Conservation (phyloP, 1,140 invertebrate genomes). For the Aphis craccivora region DNA sequence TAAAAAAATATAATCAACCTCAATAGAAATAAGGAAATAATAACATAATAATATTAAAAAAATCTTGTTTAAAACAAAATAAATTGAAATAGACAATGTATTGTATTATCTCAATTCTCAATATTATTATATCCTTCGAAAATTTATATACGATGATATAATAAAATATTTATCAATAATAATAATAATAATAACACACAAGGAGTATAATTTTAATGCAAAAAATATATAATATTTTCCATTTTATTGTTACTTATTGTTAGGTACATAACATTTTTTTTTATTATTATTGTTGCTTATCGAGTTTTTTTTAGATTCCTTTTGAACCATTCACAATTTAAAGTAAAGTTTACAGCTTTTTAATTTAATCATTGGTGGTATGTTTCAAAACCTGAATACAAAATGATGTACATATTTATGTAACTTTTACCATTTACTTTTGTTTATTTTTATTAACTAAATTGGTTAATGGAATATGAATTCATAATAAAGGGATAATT, state of each 20-base stretch:
- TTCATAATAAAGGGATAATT: neutral
- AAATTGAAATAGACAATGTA: neutral
- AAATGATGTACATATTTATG: neutral
- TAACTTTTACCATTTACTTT: neutral
- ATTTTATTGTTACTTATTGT: neutral
- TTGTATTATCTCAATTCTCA: neutral
- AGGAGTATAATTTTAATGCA: neutral
- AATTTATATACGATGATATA: neutral
- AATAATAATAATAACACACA: neutral
- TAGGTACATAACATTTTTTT: neutral
- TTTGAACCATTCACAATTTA: neutral
- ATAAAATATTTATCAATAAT: neutral
- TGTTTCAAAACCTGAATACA: neutral
- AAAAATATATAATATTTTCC: neutral
- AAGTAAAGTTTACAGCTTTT: neutral
- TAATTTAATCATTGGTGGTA: neutral
- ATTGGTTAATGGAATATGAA: no score
- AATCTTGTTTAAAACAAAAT: neutral
- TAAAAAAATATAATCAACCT: neutral
- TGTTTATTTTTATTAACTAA: no score
- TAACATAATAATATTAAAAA: neutral
- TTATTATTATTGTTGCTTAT: neutral
- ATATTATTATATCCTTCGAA: neutral
- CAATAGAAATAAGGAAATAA: neutral
- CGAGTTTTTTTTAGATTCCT: neutral